phyloP scores from a whole-genome alignment of 2,113 vertebrate genomes.

The Cyanoliseus patagonus region DNA sequence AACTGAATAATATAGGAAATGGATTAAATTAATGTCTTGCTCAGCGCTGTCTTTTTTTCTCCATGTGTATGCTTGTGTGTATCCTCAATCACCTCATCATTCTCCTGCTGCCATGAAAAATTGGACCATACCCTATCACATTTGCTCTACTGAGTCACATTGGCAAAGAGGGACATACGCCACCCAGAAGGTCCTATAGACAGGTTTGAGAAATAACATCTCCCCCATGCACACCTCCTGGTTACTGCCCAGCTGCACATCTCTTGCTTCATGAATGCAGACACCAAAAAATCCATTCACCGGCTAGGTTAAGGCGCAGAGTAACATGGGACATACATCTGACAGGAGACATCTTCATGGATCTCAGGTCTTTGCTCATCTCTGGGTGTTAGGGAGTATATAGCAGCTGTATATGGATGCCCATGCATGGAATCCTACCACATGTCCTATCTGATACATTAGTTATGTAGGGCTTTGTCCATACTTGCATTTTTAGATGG shows the following conservation, averaged over 20 bases:
- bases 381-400: not conserved
- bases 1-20: not conserved
- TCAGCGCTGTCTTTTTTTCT: not conserved
- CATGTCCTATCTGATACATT: not conserved
- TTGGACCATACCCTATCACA: fast-evolving
- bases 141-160: not conserved
- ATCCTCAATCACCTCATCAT: not conserved
- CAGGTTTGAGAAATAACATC: not conserved
- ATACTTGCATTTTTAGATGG: not conserved
- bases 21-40: fast-evolving
- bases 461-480: not conserved
- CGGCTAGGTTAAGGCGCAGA: fast-evolving
- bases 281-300: not conserved
- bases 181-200: not conserved
- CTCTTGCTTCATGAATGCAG: not conserved
- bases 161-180: not conserved
- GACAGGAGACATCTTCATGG: not conserved
- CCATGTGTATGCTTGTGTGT: fast-evolving
- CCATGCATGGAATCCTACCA: fast-evolving
- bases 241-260: not conserved
- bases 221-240: not conserved
- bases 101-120: not conserved
- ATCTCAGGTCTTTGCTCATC: not conserved
- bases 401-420: not conserved
- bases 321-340: not conserved